Percentiles rank a stretch among this genome's conserved stretches.
Conservation (phyloP, 2,113 vertebrate species). For the Grammomys dolichurus region DNA sequence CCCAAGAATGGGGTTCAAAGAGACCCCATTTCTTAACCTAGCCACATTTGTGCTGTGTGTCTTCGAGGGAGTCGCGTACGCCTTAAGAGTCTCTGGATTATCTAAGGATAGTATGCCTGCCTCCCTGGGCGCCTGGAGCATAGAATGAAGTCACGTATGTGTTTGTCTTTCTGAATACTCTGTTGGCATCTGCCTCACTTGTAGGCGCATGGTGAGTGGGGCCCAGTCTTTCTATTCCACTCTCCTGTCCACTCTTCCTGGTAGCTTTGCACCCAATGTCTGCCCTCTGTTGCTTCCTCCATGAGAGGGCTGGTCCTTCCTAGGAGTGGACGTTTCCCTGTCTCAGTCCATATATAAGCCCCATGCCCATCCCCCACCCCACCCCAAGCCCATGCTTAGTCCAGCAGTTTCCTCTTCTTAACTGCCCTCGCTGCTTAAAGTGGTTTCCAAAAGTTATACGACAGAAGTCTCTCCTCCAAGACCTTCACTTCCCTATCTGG, state of each 20-base stretch:
- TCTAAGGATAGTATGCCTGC: not conserved
- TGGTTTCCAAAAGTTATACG: not conserved
- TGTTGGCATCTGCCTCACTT: not conserved
- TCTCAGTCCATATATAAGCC: not conserved
- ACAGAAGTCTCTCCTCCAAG: not conserved
- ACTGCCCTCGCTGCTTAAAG: not conserved
- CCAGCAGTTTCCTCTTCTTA: not conserved
- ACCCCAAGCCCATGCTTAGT: not conserved
- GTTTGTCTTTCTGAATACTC: not conserved
- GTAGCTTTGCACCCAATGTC: not conserved
- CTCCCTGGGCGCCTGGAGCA: not conserved
- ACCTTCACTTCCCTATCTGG: rapidly evolving
- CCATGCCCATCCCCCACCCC: rapidly evolving
- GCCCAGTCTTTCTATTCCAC: not conserved
- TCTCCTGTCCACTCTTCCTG: not conserved
- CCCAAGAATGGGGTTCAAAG: not conserved
- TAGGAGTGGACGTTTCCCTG: not conserved
- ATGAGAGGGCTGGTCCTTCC: not conserved
- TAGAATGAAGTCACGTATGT: not conserved
- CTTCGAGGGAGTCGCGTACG: constrained; percentile 16
- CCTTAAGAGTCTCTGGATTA: not conserved
- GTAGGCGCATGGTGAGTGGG: not conserved
- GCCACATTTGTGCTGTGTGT: not conserved
- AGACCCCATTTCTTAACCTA: not conserved
- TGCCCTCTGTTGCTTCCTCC: not conserved